These are phyloP conservation scores for Papilio demoleus DNA, from an alignment of 2,888 invertebrate genomes.

Conservation along the genomic window DNA sequence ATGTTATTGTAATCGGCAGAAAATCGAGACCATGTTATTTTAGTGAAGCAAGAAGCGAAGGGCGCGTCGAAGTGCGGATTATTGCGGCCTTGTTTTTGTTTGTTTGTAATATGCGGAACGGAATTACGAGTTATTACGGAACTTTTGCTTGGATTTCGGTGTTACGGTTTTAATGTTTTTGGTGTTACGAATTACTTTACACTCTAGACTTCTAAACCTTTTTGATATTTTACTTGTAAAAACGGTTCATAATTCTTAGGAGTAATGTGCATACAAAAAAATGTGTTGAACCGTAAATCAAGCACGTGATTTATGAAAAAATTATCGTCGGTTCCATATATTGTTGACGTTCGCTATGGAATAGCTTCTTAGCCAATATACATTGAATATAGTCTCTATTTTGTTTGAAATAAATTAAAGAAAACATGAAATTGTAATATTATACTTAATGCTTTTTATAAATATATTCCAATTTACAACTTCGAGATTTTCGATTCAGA, in stretches of 20 bases:
- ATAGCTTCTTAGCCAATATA: too few species aligned
- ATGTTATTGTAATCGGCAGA: neutral
- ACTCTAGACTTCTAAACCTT: neutral
- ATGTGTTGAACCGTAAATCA: too few species aligned
- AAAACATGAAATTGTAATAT: too few species aligned
- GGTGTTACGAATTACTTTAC: neutral
- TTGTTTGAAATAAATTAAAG: too few species aligned
- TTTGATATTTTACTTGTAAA: neutral
- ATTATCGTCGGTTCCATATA: too few species aligned
- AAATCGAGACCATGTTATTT: constrained; percentile 20
- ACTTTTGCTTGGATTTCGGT: constrained; percentile 18
- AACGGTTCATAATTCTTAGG: too few species aligned
- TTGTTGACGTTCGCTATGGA: too few species aligned
- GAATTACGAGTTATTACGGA: constrained; percentile 34
- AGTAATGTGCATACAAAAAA: too few species aligned
- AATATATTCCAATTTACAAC: constrained; percentile 21
- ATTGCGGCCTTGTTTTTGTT: constrained; percentile 40
- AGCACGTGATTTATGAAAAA: too few species aligned
- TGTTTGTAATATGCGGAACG: constrained; percentile 40
- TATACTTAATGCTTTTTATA: constrained; percentile 1
- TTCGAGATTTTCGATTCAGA: constrained; percentile 19
- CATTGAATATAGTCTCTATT: too few species aligned
- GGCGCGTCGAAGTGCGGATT: constrained; percentile 34
- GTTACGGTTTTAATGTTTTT: constrained; percentile 31
- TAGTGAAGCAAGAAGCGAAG: constrained; percentile 15